Evolutionary conservation across 2,888 invertebrate genomes (phyloP).

Genomic region (Nysson spinosus): DNA sequence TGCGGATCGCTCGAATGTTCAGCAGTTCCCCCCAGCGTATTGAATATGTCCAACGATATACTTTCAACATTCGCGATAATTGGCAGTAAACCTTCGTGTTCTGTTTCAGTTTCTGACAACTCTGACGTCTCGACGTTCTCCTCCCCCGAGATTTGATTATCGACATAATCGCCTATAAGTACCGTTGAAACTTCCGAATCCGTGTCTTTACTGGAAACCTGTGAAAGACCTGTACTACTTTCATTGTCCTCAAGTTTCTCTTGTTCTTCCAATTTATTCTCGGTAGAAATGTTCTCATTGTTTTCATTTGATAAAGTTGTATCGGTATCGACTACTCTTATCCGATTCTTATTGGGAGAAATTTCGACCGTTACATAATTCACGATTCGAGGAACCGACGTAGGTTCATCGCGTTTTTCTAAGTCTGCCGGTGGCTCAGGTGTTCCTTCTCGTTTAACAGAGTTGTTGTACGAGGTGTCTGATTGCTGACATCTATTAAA

Average conservation of each 20-base stretch:
- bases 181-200: not conserved
- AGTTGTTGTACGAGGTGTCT: no score
- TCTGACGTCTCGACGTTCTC: not conserved
- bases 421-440: not conserved
- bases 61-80: slow-evolving; percentile 37
- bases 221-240: no score
- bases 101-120: not conserved
- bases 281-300: not conserved
- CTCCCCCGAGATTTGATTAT: no score
- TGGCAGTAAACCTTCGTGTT: no score
- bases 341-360: slow-evolving; percentile 17
- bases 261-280: not conserved
- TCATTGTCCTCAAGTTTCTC: not conserved
- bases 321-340: slow-evolving; percentile 20
- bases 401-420: slow-evolving; percentile 3
- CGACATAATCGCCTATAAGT: not conserved
- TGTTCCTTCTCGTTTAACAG: not conserved
- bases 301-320: not conserved
- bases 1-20: no score
- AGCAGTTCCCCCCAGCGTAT: slow-evolving; percentile 18
- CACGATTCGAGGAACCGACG: not conserved
- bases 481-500: no score
- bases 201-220: not conserved
- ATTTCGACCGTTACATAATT: slow-evolving; percentile 29
- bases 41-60: slow-evolving; percentile 37